These are phyloP conservation scores for Xyrichtys novacula DNA, from an alignment of 2,797 vertebrate species.

Conservation along the genomic window DNA sequence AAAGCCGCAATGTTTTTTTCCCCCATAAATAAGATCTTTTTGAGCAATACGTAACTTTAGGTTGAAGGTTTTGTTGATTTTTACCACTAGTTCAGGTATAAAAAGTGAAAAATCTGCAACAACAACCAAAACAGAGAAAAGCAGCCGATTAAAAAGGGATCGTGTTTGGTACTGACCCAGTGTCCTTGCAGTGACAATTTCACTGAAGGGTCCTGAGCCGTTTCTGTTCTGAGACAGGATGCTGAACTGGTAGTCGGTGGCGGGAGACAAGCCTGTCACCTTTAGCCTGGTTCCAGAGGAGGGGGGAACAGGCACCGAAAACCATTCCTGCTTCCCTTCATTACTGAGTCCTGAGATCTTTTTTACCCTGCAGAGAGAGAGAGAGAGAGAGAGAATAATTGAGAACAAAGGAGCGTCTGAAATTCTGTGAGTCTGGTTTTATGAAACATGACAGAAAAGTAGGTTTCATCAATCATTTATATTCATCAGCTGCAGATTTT, in stretches of 20 bases:
- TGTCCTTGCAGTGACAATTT: slow-evolving; percentile 86
- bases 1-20: too few relatives aligned
- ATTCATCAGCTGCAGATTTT: slow-evolving; percentile 59
- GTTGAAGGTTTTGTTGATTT: too few relatives aligned
- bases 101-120: neutral
- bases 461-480: slow-evolving; percentile 82
- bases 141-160: neutral
- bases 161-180: slow-evolving; percentile 71
- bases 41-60: too few relatives aligned
- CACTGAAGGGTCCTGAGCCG: slow-evolving; percentile 94
- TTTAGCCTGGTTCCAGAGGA: slow-evolving; percentile 80
- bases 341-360: slow-evolving; percentile 73
- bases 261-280: slow-evolving; percentile 87
- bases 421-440: slow-evolving; percentile 52
- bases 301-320: slow-evolving; percentile 83
- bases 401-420: slow-evolving; percentile 63
- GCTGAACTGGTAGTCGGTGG: slow-evolving; percentile 92
- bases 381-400: slow-evolving; percentile 25
- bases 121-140: neutral
- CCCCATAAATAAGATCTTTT: too few relatives aligned
- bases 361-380: slow-evolving; percentile 85
- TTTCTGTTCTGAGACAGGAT: slow-evolving; percentile 92
- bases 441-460: slow-evolving; percentile 80
- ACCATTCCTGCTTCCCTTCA: slow-evolving; percentile 87
- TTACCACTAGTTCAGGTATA: too few relatives aligned